Evolutionary conservation across 2,113 vertebrate genomes (phyloP), one percentile per base, ranked within the genome.

Genomic region (Zosterops borbonicus): DNA sequence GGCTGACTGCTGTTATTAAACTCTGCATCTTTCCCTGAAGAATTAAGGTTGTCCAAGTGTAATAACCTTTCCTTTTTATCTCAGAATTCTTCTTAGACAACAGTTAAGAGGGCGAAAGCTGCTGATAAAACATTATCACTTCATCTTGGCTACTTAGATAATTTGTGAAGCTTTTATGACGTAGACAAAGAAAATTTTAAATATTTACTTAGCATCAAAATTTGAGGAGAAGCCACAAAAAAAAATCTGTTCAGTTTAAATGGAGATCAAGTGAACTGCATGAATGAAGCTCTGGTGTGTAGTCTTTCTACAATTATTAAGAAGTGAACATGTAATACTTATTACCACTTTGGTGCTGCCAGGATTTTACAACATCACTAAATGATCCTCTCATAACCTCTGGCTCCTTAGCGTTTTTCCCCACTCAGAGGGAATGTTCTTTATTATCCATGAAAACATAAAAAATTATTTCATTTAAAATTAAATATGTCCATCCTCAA

Each of bases 401-500:
- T 96, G 82, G 17, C 93, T 94, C 50, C 23, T 70, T 87, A 91
- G 50, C 35, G 65, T 78, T 93, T 87, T 96, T 97, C 83, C 33
- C 59, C 65, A 79, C 92, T 93, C 53, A 31, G 80, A 93, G 64
- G 33, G 29, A 69, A 56, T 62, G 25, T 92, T 96, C 95, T 97
- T 97, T 96, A 96, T 92, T 95, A 95, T 88, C 95, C 82, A 55
- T 76, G 80, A 86, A 96, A 97, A 90, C 91, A 90, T 97, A 97
- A 97, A 97, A 96, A 92, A 83, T 39, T 96, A 97, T 95, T 86
- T 96, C 85, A 94, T 91, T 94, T 96, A 95, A 83, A 97, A 94
- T 88, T 97, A 90, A 89, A 50, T 96, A 90, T 94, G 87, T 96
- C 95, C 86, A 85, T 94, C 70, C 93, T 96, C 83, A 95, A 93